Conservation (phyloP, 2,797 vertebrate genomes). For the Malurus leucopterus region DNA sequence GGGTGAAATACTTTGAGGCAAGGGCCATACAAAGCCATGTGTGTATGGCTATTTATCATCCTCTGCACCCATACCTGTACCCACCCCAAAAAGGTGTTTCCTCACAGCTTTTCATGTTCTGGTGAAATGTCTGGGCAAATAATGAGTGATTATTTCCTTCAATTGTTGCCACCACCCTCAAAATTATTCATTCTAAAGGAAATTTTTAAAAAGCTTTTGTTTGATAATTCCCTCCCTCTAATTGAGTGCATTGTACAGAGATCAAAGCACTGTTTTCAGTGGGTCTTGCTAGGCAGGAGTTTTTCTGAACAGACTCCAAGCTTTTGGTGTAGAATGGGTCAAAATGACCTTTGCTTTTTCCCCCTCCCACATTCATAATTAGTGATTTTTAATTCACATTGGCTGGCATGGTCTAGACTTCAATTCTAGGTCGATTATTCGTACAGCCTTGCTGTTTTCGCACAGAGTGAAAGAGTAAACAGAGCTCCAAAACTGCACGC, state of each 20-base stretch:
- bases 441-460: background rate
- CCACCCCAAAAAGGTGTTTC: background rate
- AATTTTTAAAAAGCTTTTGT: conserved; percentile 46
- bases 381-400: background rate
- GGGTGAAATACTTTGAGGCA: background rate
- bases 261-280: conserved; percentile 49
- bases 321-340: conserved; percentile 44
- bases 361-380: background rate
- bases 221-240: conserved; percentile 52
- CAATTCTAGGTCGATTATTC: background rate
- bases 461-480: background rate
- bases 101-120: background rate
- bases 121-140: conserved; percentile 5
- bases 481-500: background rate
- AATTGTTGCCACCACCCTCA: conserved; percentile 57
- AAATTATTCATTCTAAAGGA: conserved; percentile 52
- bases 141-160: conserved; percentile 42
- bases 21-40: background rate
- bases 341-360: conserved; percentile 34
- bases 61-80: background rate
- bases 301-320: conserved; percentile 60
- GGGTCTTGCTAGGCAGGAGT: conserved; percentile 14
- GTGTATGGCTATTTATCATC: background rate
- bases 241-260: conserved; percentile 42
- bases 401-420: background rate